Base-by-base conservation (phyloP, 2,797 vertebrate genomes). In the Astyanax mexicanus region DNA sequence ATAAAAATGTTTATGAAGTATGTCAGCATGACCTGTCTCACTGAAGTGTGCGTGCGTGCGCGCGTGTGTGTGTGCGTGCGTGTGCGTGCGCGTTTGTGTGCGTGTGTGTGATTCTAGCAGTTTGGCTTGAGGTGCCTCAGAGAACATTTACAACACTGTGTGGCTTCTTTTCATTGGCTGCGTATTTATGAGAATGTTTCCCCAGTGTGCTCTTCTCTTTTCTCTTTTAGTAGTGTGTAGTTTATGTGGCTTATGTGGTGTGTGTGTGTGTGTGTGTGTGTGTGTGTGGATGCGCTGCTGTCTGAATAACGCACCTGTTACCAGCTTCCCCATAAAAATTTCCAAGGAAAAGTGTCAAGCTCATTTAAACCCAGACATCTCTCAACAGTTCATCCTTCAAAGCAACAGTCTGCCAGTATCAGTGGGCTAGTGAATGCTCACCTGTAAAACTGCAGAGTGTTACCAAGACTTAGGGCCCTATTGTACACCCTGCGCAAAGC, bases 211-310 rank as follows among this genome's bases (percentile, higher is more conserved):
- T 6, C n/a, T 52, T 6, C n/a, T 52, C 49, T 11, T 52, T 25
- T 37, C 4, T 35, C 40, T 74, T 67, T 67, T 42, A 45, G 25
- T 13, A 47, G 68, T 47, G 42, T 60, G 54, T 44, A n/a, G n/a
- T n/a, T n/a, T 47, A 42, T 65, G 21, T 47, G 8, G n/a, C n/a
- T n/a, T 51, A 0, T 51, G 27, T 12, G 27, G 27, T 12, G 27
- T 66, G 13, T 21, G 38, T 32, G 49, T 55, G 49, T 67, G 9
- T 25, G 9, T 25, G 9, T 25, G 8, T 25, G 21, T 25, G n/a
- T 25, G 11, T 3, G 8, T 6, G 11, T 3, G 11, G 6, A 8
- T 11, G 23, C 6, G 1, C 10, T n/a, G n/a, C 21, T 27, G 51
- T 25, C 6, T 57, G 54, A 27, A 55, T 57, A 32, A 15, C 29